Conservation (phyloP, 2,113 vertebrate genomes). For the Nyctibius bracteatus region DNA sequence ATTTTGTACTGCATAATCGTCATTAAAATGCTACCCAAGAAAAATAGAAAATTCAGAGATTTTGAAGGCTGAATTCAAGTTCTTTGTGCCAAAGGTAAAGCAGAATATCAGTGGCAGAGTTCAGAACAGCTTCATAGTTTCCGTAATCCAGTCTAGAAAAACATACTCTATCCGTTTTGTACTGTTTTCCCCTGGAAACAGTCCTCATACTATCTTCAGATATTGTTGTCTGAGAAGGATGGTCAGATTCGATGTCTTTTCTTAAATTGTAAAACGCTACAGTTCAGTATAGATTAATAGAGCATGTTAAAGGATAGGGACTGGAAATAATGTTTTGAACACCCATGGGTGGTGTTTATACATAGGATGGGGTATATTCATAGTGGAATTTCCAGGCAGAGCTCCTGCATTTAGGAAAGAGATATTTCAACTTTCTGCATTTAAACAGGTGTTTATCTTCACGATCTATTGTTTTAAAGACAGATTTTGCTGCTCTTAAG, state of each 20-base stretch:
- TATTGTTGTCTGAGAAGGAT: background rate
- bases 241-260: background rate
- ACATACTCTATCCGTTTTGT: background rate
- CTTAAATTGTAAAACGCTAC: background rate
- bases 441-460: background rate
- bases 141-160: background rate
- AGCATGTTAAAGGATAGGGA: background rate
- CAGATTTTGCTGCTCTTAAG: background rate
- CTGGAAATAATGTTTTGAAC: background rate
- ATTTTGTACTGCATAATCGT: background rate
- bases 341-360: background rate
- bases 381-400: background rate
- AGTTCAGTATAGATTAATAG: background rate
- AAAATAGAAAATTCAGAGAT: rapidly evolving
- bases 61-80: background rate
- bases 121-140: background rate
- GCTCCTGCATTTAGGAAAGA: background rate
- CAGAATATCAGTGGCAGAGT: background rate
- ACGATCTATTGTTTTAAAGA: background rate
- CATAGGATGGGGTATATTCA: background rate
- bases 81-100: background rate
- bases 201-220: background rate
- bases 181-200: too few relatives aligned
- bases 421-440: background rate
- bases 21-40: background rate